Conservation (phyloP, 1,140 invertebrate species). For the Nymphalis io region DNA sequence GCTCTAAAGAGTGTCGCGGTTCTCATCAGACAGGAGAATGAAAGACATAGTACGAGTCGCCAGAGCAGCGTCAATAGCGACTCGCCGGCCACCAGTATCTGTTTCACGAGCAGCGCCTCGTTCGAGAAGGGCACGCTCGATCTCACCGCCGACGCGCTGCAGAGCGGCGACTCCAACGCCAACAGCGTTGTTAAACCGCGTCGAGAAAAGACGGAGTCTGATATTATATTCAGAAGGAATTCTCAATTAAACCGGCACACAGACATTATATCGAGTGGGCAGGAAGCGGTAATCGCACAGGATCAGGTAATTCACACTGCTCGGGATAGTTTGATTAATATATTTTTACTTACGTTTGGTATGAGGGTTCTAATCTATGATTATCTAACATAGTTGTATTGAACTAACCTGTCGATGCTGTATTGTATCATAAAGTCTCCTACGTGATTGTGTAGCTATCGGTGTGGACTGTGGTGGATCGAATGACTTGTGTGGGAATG, state of each 20-base stretch:
- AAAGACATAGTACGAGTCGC: constrained; percentile 56
- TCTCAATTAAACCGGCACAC: constrained; percentile 85
- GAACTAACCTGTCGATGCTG: constrained; percentile 64
- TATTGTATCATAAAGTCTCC: constrained; percentile 45
- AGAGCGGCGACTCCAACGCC: constrained; percentile 43
- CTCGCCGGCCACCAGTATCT: constrained; percentile 70
- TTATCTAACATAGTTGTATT: constrained; percentile 60
- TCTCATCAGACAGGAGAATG: constrained; percentile 66
- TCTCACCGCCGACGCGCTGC: constrained; percentile 60
- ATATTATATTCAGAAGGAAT: constrained; percentile 86
- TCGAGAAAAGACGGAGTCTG: constrained; percentile 92
- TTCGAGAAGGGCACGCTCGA: constrained; percentile 64
- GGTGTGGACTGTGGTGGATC: constrained; percentile 51
- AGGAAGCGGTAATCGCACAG: constrained; percentile 79
- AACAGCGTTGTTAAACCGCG: constrained; percentile 81
- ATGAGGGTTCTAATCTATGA: constrained; percentile 64
- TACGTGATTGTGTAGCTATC: constrained; percentile 52
- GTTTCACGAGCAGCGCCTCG: constrained; percentile 55
- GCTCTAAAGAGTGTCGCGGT: constrained; percentile 71
- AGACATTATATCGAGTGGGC: constrained; percentile 76
- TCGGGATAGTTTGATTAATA: constrained; percentile 75
- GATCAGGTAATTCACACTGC: constrained; percentile 77
- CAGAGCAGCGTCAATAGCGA: constrained; percentile 69
- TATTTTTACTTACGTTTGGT: constrained; percentile 68
- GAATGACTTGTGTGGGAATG: constrained; percentile 56